These are phyloP conservation scores for Gisinianus flammeolus DNA, from an alignment of 2,888 invertebrate genomes.

Conservation along the genomic window DNA sequence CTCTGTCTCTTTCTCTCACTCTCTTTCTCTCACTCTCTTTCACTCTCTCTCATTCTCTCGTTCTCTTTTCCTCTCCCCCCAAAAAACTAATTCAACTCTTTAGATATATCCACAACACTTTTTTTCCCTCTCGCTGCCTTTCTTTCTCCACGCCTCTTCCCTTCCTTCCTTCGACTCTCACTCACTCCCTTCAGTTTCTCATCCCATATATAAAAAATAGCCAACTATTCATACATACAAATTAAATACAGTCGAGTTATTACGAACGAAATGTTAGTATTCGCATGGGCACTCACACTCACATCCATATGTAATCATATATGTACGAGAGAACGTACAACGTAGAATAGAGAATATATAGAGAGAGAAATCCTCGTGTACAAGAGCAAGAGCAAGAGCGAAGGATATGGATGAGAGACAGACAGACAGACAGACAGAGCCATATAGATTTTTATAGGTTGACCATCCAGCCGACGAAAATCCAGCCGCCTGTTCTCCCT, in stretches of 20 bases:
- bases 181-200: too few species aligned
- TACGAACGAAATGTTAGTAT: too few species aligned
- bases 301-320: too few species aligned
- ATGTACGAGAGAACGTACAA: too few species aligned
- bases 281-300: too few species aligned
- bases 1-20: constrained; percentile 10
- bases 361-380: not conserved
- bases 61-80: constrained; percentile 3
- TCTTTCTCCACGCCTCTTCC: not conserved
- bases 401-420: not conserved
- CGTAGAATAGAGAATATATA: not conserved
- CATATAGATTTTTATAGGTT: not conserved
- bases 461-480: not conserved
- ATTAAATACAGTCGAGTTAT: too few species aligned
- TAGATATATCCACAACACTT: not conserved
- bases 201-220: too few species aligned
- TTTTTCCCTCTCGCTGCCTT: not conserved
- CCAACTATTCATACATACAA: too few species aligned
- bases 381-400: not conserved
- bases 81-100: not conserved
- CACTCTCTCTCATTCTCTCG: not conserved
- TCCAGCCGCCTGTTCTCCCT: not conserved
- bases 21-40: constrained; percentile 10
- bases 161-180: not conserved
- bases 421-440: not conserved